These are phyloP conservation scores for Darevskia mixta DNA, from an alignment of 2,797 vertebrate species.

Conservation along the genomic window DNA sequence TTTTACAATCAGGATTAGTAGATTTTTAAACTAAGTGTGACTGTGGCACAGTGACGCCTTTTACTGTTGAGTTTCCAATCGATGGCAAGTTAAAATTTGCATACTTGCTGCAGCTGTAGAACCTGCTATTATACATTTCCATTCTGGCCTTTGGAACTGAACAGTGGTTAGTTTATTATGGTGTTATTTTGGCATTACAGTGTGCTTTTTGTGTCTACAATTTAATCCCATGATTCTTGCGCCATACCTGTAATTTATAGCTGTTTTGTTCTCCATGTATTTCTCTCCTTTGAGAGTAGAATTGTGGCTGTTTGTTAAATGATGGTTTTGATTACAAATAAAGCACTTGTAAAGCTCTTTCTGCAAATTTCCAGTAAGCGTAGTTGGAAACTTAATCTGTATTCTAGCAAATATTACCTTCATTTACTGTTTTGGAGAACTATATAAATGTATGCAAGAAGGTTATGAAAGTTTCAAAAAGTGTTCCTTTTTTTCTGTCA, in stretches of 20 bases:
- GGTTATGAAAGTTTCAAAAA: background rate
- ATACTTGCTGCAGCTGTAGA: background rate
- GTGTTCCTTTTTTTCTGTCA: background rate
- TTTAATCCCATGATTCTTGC: background rate
- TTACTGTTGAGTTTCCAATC: background rate
- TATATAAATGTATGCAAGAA: background rate
- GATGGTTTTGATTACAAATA: background rate
- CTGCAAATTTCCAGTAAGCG: background rate
- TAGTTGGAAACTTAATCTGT: background rate
- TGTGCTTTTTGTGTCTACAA: rapidly evolving
- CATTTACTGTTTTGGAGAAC: background rate
- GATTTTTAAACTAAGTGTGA: background rate
- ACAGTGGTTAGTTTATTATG: background rate
- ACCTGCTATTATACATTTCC: background rate
- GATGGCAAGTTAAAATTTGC: background rate
- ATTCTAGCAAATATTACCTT: background rate
- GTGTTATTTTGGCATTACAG: background rate
- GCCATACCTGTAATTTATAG: background rate
- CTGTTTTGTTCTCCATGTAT: too few species aligned
- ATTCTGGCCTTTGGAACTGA: background rate
- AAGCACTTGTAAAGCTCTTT: background rate
- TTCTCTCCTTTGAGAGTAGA: background rate
- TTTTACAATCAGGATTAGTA: background rate
- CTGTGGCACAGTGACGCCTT: background rate
- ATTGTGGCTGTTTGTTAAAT: background rate